A percentile compares a stretch with the other conserved stretches of the same genome.
These are phyloP conservation scores for Hucho hucho DNA, from an alignment of 2,113 vertebrate genomes.

Conservation along the genomic window DNA sequence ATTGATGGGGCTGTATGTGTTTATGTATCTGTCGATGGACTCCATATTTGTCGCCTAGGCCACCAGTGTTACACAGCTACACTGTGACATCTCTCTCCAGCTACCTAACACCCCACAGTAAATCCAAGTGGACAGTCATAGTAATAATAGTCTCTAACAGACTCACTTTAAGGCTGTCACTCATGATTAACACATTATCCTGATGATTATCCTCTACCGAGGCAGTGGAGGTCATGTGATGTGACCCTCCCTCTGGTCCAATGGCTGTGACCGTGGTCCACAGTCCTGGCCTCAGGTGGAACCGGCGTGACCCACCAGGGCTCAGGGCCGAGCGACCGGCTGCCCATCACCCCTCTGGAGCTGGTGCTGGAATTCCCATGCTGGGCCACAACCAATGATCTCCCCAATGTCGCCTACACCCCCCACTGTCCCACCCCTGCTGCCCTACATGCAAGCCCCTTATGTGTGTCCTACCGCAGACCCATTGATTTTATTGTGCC, in stretches of 20 bases:
- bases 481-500: constrained; percentile 70
- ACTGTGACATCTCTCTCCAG: constrained; percentile 17
- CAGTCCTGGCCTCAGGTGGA: background rate
- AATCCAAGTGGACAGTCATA: background rate
- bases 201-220: constrained; percentile 1
- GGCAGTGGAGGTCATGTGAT: background rate
- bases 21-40: constrained; percentile 36
- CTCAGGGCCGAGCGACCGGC: background rate
- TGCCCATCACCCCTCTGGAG: background rate
- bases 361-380: background rate
- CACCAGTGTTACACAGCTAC: constrained; percentile 15
- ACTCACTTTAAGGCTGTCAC: constrained; percentile 7
- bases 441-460: constrained; percentile 26
- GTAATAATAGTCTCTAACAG: background rate
- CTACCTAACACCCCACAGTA: background rate
- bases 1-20: constrained; percentile 46
- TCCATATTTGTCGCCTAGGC: constrained; percentile 47
- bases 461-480: constrained; percentile 51
- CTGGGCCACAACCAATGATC: background rate
- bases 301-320: background rate
- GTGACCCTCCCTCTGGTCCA: background rate
- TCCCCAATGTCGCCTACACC: background rate
- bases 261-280: too few species aligned
- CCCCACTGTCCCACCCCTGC: constrained; percentile 11
- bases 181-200: constrained; percentile 7